Conservation (phyloP, 2,888 invertebrate genomes). For the Deroplatys truncata region DNA sequence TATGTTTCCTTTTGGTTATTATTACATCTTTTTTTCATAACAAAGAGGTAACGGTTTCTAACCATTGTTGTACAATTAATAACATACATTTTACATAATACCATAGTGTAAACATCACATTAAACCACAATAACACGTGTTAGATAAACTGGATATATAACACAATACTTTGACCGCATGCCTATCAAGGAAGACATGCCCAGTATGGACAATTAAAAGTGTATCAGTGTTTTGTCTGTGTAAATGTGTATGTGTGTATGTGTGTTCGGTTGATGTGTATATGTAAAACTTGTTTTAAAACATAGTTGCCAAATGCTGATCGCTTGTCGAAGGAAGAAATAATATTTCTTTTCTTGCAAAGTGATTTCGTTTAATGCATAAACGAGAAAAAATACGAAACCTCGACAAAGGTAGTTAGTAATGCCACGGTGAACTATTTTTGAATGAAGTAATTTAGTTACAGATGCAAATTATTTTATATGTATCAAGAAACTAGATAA, state of each 20-base stretch:
- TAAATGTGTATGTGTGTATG: constrained; percentile 15
- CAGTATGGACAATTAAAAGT: constrained; percentile 29
- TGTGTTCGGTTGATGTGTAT: background rate
- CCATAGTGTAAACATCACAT: constrained; percentile 34
- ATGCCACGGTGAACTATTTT: background rate
- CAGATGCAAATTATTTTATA: background rate
- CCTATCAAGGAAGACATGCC: constrained; percentile 34
- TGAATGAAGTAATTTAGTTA: too few species aligned
- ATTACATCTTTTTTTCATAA: constrained; percentile 32
- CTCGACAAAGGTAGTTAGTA: background rate
- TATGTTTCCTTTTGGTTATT: constrained; percentile 27
- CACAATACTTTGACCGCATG: constrained; percentile 32
- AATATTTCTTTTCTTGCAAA: background rate
- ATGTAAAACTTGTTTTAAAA: constrained; percentile 9
- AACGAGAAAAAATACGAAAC: background rate
- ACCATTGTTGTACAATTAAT: constrained; percentile 33
- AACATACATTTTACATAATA: constrained; percentile 35
- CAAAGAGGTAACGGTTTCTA: constrained; percentile 33
- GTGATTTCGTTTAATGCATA: background rate
- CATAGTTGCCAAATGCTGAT: constrained; percentile 26
- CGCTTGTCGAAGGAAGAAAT: background rate
- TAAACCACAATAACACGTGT: constrained; percentile 32
- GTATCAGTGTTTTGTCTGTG: constrained; percentile 22
- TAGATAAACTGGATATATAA: constrained; percentile 31
- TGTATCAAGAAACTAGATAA: too few species aligned